phyloP scores from a whole-genome alignment of 2,797 vertebrate genomes.

The Carduelis carduelis region DNA sequence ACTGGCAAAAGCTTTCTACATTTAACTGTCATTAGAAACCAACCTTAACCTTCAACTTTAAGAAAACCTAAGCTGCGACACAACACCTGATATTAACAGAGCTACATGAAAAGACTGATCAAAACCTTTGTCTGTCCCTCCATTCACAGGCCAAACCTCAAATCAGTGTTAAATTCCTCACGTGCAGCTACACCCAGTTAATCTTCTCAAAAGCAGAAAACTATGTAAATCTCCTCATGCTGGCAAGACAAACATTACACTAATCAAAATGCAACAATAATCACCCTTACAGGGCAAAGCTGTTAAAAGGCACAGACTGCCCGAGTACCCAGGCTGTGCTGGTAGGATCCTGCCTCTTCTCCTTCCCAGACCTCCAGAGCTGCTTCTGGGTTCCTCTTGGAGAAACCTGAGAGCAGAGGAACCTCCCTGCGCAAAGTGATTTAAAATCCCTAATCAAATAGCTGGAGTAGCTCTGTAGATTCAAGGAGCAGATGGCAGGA shows the following conservation, averaged over 20 bases:
- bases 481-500: conserved; percentile 46
- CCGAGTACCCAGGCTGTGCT: background rate
- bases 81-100: background rate
- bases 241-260: conserved; percentile 53
- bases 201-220: conserved; percentile 73
- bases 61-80: background rate
- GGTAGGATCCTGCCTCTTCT: background rate
- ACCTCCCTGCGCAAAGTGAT: background rate
- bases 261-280: conserved; percentile 52
- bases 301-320: background rate
- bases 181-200: conserved; percentile 71
- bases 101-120: background rate
- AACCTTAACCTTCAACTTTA: conserved; percentile 4
- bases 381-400: background rate
- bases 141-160: conserved; percentile 62
- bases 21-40: background rate
- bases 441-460: conserved; percentile 49
- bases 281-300: background rate
- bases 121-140: conserved; percentile 53
- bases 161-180: conserved; percentile 77
- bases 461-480: conserved; percentile 3
- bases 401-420: conserved; percentile 14
- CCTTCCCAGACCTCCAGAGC: background rate
- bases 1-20: background rate
- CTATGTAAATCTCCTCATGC: conserved; percentile 71